Conservation (phyloP, 2,113 vertebrate genomes). For the Corapipo altera region DNA sequence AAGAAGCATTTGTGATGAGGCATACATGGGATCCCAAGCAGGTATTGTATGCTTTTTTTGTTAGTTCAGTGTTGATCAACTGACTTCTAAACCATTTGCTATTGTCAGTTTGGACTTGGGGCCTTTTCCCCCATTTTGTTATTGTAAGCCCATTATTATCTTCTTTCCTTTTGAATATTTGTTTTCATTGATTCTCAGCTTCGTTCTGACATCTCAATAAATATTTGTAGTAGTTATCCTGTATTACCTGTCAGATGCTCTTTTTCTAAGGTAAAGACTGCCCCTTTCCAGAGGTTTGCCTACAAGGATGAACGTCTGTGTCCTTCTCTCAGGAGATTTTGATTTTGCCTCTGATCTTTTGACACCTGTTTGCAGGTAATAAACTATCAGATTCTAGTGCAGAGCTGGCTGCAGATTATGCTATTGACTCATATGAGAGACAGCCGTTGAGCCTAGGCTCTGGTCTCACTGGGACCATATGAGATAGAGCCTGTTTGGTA, state of each 20-base stretch:
- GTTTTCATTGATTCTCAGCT: not conserved
- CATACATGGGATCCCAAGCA: not conserved
- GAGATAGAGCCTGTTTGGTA: not conserved
- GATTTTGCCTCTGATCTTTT: not conserved
- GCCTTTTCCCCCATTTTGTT: not conserved
- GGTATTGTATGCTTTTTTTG: not conserved
- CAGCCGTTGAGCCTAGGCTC: not conserved
- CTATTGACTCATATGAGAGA: not conserved
- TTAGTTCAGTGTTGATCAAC: not conserved
- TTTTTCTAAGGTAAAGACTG: not conserved
- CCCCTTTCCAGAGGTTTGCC: not conserved
- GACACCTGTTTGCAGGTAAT: not conserved
- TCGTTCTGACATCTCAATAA: not conserved
- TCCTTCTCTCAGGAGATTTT: not conserved
- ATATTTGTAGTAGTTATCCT: not conserved
- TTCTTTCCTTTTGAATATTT: not conserved
- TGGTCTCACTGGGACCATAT: not conserved
- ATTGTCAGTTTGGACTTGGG: fast-evolving
- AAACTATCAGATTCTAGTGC: not conserved
- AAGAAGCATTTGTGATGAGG: not conserved
- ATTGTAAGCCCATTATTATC: not conserved
- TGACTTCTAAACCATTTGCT: not conserved
- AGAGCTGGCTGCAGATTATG: not conserved
- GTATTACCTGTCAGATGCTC: not conserved
- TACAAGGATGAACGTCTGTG: not conserved